Base-by-base conservation (phyloP, 2,888 invertebrate species). In the Dermolepida albohirtum region DNA sequence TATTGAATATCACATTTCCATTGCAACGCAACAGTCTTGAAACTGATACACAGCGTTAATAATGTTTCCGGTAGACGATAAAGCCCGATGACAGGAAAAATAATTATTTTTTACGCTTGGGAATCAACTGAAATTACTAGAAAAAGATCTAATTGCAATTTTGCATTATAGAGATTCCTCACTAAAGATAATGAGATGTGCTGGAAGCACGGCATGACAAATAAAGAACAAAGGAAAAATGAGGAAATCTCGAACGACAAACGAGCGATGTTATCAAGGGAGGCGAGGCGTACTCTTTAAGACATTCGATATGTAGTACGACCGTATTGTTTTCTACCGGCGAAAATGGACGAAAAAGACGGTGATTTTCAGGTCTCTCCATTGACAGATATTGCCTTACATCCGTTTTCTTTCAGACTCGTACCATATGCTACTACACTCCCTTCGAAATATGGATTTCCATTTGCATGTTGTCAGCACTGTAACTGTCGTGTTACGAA, bases 351-450 rank as follows among this genome's bases (percentile, higher is more conserved):
- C 44, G 43, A 52, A 64, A 64, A 64, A 52, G 64, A 52, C 51
- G 17, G 40, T 29, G 64, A 51, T 52, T 64, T 64, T 52, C 51
- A 41, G 51, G 52, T 52, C 52, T 47, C 59, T 64, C 27, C 52
- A 44, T 43, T 52, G 64, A 52, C 64, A 64, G 64, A 64, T 64
- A 64, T 64, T 64, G 43, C 64, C 34, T 64, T 64, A 51, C 52
- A 64, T 51, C 14, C 63, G 50, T 50, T 47, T 62, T 62, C 47
- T 11, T 29, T 47, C 41, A 17, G 27, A 22, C 12, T 64, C 49
- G 16, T 34, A 34, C 51, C 41, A 41, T 44, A 44, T 29, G 47
- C 29, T 22, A 8, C 34, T 34, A 34, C 14, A 11, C 12, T 47
- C 22, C 47, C 29, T 16, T 47, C 47, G 47, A 59, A 47, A 47